Base-by-base conservation (phyloP, 2,888 invertebrate species). In the Perithous albicinctus region DNA sequence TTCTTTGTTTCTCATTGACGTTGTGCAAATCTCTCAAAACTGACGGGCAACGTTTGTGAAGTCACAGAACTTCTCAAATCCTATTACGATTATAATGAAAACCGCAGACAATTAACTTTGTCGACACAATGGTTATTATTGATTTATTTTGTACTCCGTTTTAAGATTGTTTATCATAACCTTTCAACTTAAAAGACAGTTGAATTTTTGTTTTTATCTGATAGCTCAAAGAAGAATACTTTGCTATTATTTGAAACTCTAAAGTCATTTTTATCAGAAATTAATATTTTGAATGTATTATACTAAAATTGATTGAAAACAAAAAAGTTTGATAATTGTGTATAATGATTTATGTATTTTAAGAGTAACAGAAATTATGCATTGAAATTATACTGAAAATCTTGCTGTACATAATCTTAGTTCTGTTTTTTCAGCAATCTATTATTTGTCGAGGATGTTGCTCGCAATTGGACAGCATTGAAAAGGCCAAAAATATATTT, bases 401-500 rank as follows among this genome's bases (percentile, higher is more conserved):
- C 4, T 54, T 26, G 10, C 3, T n/a, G n/a, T 26, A 51, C 0
- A 26, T 54, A 26, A 54, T 46, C 12, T 26, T 0, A 12, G 4
- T 54, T 26, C 2, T n/a, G 12, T 29, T 3, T 29, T n/a, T 56
- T n/a, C 26, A 56, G 56, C 56, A 56, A 56, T 56, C 56, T 1
- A 12, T 56, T 56, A n/a, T 56, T 29, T 56, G 56, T 7, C n/a
- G 56, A 12, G 56, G 56, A 56, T 56, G 56, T 56, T 56, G 56
- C 15, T 29, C 15, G 15, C 12, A 56, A 29, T 29, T 56, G 3
- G 26, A 56, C 12, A 26, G 6, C 12, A 56, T 29, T 1, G 29
- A 29, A 29, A 32, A 32, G 3, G 29, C 29, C 6, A 56, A 56
- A 15, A 56, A 56, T 56, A 56, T 56, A 56, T 56, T 56, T 56